These are phyloP conservation scores for Patella depressa DNA, from an alignment of 2,888 invertebrate species.

Conservation along the genomic window DNA sequence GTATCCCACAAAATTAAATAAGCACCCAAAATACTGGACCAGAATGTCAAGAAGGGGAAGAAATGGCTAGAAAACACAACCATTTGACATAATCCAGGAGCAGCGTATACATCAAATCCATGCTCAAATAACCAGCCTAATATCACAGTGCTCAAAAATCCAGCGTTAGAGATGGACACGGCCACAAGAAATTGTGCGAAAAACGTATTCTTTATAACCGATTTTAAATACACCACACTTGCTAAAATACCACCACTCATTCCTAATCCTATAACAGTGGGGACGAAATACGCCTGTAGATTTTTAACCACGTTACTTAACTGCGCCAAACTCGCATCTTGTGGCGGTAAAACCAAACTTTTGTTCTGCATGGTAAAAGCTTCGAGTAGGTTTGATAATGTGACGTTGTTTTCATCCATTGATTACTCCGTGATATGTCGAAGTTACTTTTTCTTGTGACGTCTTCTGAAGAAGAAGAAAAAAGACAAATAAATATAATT, in stretches of 20 bases:
- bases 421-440: too few species aligned
- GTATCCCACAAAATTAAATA: slow-evolving; percentile 43
- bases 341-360: too few species aligned
- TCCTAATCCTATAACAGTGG: slow-evolving; percentile 43
- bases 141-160: slow-evolving; percentile 48
- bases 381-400: too few species aligned
- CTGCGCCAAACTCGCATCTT: too few species aligned
- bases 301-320: slow-evolving; percentile 8
- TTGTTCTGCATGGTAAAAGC: too few species aligned
- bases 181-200: slow-evolving; percentile 51
- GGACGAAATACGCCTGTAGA: slow-evolving; percentile 45
- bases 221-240: slow-evolving; percentile 44
- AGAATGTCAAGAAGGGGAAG: slow-evolving; percentile 52
- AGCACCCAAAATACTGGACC: slow-evolving; percentile 44
- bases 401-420: too few species aligned
- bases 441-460: too few species aligned
- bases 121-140: slow-evolving; percentile 50
- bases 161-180: slow-evolving; percentile 44
- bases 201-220: slow-evolving; percentile 45
- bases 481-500: too few species aligned
- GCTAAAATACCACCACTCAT: slow-evolving; percentile 36
- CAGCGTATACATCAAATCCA: slow-evolving; percentile 46
- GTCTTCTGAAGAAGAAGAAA: too few species aligned
- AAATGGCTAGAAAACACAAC: slow-evolving; percentile 53
- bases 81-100: slow-evolving; percentile 55